Base-by-base conservation (phyloP, 2,113 vertebrate species). In the Aspidoscelis tigris region DNA sequence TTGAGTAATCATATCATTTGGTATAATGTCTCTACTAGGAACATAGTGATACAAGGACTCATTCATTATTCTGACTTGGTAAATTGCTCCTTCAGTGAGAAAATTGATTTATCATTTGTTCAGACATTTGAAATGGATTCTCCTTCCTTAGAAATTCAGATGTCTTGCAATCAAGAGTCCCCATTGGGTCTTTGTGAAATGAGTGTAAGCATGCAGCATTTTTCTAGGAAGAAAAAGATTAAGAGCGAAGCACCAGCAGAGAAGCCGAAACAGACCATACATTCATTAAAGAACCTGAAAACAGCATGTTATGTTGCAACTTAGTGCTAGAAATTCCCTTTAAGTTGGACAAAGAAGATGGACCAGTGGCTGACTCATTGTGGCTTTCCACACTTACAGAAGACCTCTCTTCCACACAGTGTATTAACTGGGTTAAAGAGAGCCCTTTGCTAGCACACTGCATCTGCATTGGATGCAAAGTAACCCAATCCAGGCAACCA, bases 1-100 rank as follows among this genome's bases (percentile, higher is more conserved):
- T 90, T 91, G 90, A 94, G 84, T 90, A 92, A 93, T 88, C 89
- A 82, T 90, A 88, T 91, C 88, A 93, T 89, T 94, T 92, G 89
- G 88, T 87, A 90, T 88, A 91, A 91, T 84, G 87, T 76, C 64
- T 89, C 88, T 89, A 88, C 83, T 69, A 94, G 90, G 87, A 89
- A 88, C 88, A 84, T 80, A 75, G 16, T 80, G 82, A 79, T 90
- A 89, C 86, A 92, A 82, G 76, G 86, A 69, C 78, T 92, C 79
- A 82, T 93, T 95, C 91, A 83, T 94, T 94, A 91, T 95, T 90
- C 77, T 90, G 87, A 78, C 87, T 87, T 84, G 78, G 18, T 89
- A 90, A 93, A 92, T 91, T 93, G 84, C 86, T 91, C 64, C 80
- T 83, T 79, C 86, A 86, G 89, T 90, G 86, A 90, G 74, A 80